Percentiles rank a stretch among this genome's conserved stretches.
Conservation (phyloP, 2,797 vertebrate genomes). For the Pagetopsis macropterus region DNA sequence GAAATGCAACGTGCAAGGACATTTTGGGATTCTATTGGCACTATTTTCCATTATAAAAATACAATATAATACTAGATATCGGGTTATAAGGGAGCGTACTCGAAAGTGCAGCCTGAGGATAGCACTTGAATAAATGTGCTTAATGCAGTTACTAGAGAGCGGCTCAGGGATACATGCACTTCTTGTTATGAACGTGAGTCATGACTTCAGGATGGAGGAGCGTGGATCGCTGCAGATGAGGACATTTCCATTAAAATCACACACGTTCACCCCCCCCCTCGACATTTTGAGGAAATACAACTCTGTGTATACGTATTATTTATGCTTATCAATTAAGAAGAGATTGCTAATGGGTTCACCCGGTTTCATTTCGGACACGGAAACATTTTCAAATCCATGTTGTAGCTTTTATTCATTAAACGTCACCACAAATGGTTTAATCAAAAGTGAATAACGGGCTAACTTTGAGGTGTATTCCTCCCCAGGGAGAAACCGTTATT, state of each 20-base stretch:
- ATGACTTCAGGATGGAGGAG: not conserved
- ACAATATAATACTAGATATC: not conserved
- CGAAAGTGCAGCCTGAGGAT: not conserved
- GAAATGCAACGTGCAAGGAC: not conserved
- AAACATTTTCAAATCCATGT: too few relatives aligned
- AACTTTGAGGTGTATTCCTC: not conserved
- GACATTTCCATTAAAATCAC: not conserved
- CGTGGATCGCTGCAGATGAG: not conserved
- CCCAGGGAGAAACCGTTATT: too few relatives aligned
- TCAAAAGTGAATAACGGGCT: conserved; percentile 1
- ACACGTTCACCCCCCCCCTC: not conserved
- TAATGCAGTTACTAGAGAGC: conserved; percentile 5
- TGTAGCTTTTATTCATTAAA: not conserved
- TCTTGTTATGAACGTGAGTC: not conserved
- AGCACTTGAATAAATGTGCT: conserved; percentile 9
- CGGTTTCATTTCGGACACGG: too few relatives aligned
- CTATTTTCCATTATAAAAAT: too few relatives aligned
- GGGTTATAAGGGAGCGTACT: conserved; percentile 11
- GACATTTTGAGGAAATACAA: too few relatives aligned
- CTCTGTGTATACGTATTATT: too few relatives aligned
- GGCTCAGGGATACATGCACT: not conserved
- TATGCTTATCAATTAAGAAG: too few relatives aligned
- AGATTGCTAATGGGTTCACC: too few relatives aligned
- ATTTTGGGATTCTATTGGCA: not conserved
- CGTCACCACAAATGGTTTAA: not conserved